phyloP scores from a whole-genome alignment of 2,797 vertebrate genomes.

The Chelmon rostratus region DNA sequence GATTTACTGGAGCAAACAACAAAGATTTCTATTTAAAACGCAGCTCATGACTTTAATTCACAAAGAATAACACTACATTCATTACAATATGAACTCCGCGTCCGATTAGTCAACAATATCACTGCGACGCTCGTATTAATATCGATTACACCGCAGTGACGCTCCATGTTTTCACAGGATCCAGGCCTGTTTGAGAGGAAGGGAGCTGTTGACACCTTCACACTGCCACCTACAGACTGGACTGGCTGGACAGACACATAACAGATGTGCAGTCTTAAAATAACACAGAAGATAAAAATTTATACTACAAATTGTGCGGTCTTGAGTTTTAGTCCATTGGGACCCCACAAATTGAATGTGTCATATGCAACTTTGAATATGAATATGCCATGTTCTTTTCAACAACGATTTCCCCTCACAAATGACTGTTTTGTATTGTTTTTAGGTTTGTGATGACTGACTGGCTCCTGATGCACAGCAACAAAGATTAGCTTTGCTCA shows the following conservation, averaged over 20 bases:
- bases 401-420: neutral
- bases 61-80: accelerated
- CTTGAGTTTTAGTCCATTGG: neutral
- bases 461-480: too few relatives aligned
- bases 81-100: accelerated
- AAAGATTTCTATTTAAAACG: neutral
- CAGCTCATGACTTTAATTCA: neutral
- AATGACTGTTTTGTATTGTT: neutral
- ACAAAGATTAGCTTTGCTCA: neutral
- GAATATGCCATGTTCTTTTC: neutral
- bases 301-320: neutral
- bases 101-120: neutral
- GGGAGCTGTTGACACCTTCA: neutral
- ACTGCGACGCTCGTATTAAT: accelerated
- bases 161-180: constrained; percentile 45
- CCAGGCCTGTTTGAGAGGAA: neutral
- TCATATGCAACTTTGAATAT: accelerated
- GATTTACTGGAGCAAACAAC: neutral
- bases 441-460: neutral
- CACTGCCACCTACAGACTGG: constrained; percentile 67
- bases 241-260: constrained; percentile 16
- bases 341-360: neutral
- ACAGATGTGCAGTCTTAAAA: neutral
- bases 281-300: accelerated
- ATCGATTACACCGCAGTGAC: accelerated